These are phyloP conservation scores for Ctena decussata DNA, from an alignment of 2,888 invertebrate species.

Conservation along the genomic window DNA sequence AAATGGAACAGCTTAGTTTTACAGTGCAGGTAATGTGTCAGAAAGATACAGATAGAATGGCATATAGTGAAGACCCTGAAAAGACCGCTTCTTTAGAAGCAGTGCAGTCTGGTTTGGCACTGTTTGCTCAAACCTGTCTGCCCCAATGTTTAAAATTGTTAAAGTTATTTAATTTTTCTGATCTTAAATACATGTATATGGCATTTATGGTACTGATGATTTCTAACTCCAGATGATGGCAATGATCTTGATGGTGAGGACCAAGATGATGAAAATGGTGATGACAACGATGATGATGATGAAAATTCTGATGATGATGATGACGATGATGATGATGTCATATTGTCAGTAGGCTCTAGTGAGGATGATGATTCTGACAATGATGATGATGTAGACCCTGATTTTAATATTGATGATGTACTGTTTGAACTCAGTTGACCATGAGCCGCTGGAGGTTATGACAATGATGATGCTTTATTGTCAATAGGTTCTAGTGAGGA, in stretches of 20 bases:
- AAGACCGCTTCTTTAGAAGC: no score
- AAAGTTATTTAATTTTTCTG: no score
- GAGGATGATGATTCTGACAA: conserved; percentile 58
- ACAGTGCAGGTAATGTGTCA: no score
- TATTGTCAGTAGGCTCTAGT: neutral
- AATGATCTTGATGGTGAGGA: conserved; percentile 61
- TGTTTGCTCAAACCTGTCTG: no score
- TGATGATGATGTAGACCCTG: conserved; percentile 63
- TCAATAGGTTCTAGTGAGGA: conserved; percentile 56
- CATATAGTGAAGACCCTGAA: no score
- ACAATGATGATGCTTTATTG: neutral
- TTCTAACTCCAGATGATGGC: conserved; percentile 35
- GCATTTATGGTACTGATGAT: no score
- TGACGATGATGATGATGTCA: conserved; percentile 51
- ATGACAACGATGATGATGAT: conserved; percentile 71
- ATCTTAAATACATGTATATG: no score
- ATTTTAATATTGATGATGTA: conserved; percentile 73
- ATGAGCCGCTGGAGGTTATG: no score
- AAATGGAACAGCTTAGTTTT: no score
- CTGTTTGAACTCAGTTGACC: conserved; percentile 3
- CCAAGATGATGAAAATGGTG: conserved; percentile 31
- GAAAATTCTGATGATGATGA: conserved; percentile 69
- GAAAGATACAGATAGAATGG: no score
- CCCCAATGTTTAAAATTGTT: no score
- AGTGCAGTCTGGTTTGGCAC: no score